Conservation (phyloP, 2,797 vertebrate genomes). For the Sebastes hopkinsi region DNA sequence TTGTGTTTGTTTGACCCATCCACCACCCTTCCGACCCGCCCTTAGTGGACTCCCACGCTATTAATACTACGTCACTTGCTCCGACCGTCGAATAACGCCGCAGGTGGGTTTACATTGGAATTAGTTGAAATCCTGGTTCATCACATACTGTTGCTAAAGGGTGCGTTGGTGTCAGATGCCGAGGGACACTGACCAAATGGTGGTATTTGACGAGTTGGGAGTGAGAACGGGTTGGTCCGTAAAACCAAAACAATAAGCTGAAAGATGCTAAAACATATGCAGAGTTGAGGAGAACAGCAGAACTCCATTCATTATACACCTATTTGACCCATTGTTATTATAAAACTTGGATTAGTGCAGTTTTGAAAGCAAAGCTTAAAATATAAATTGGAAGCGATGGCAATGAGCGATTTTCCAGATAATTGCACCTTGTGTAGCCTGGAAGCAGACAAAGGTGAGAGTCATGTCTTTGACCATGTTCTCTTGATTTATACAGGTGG, state of each 20-base stretch:
- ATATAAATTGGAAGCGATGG: background rate
- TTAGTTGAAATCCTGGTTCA: too few species aligned
- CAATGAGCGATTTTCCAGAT: background rate
- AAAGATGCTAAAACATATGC: background rate
- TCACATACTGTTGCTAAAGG: too few species aligned
- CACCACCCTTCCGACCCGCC: too few species aligned
- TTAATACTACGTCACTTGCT: too few species aligned
- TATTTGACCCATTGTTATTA: background rate
- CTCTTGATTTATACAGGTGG: background rate
- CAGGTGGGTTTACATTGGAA: too few species aligned
- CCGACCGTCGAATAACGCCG: too few species aligned
- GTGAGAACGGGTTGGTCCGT: background rate
- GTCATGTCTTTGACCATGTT: slow-evolving; percentile 15
- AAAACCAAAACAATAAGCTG: background rate
- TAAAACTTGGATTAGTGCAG: background rate
- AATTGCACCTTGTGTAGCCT: background rate
- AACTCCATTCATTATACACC: background rate
- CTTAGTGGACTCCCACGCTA: too few species aligned
- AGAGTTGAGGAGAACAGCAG: background rate
- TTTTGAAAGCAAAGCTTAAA: background rate
- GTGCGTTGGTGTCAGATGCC: too few species aligned
- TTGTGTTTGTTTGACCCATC: too few species aligned
- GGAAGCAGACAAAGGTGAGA: background rate
- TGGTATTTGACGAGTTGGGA: too few species aligned
- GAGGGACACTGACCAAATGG: too few species aligned